Evolutionary conservation across 2,888 invertebrate genomes (phyloP), one percentile per base, ranked within the genome.

Genomic region (Venustoraphidia nigricollis): DNA sequence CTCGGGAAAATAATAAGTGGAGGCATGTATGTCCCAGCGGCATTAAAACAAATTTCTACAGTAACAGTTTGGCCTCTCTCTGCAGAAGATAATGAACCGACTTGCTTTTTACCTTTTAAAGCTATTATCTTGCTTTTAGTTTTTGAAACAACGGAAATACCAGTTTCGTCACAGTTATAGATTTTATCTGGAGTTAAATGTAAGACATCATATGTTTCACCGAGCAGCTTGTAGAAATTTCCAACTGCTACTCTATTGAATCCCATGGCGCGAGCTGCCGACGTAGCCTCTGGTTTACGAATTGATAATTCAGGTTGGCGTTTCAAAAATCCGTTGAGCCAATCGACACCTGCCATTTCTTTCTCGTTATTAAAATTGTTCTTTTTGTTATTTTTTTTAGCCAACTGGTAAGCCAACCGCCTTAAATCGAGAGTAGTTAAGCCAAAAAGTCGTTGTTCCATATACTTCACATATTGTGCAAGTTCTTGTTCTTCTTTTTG

Each of bases 151-250:
- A 53, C 52, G 1, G 59, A 56, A 36, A 63, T 49, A 3, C 61
- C 60, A 10, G 59, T 62, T 50, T 63, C 63, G 49, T 63, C 62
- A 27, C 55, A 47, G 44, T 58, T 59, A n/a, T 47, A 59, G 13
- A 57, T 57, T 36, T 50, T 36, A 17, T 58, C 53, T 11, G 59
- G 57, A 9, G 54, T 54, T 10, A 61, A 45, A 14, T 55, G 35
- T 47, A 60, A 50, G 44, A 59, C 53, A 45, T 59, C 59, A 37
- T 54, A 52, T 9, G 55, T 42, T 1, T 54, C 52, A 8, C 53
- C 54, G 8, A 60, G 46, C 9, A 60, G 52, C 40, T 46, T 43
- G 42, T 53, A 56, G 53, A 56, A 55, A n/a, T 49, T 42, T 27
- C 49, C 47, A 6, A 60, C 58, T 5, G 54, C 54, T n/a, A 52